Evolutionary conservation across 1,140 invertebrate genomes (phyloP).

Genomic region (Leptestheria dahalacensis): DNA sequence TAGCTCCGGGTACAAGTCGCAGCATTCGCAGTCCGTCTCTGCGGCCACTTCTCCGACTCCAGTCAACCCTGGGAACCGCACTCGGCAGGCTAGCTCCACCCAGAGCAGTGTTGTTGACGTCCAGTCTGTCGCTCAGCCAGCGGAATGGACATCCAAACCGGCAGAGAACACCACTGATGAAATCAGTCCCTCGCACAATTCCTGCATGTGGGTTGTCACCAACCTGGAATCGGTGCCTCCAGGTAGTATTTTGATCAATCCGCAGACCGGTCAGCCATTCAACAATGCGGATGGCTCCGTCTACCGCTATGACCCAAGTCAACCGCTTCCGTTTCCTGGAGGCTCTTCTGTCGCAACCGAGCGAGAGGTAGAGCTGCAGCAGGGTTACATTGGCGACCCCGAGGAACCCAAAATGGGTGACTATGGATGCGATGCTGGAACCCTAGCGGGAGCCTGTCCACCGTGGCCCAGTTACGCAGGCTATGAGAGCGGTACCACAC

Average conservation of each 20-base stretch:
- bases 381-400: not conserved
- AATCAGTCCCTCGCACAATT: slow-evolving; percentile 8
- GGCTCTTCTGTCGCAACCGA: too few species aligned
- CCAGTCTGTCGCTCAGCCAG: not conserved
- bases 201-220: slow-evolving; percentile 67
- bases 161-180: not conserved
- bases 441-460: not conserved
- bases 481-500: not conserved
- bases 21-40: slow-evolving; percentile 44
- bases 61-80: slow-evolving; percentile 25
- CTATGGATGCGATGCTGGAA: not conserved
- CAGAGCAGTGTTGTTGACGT: not conserved
- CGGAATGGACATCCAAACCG: slow-evolving; percentile 4
- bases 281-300: slow-evolving; percentile 48
- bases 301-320: slow-evolving; percentile 52
- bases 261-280: slow-evolving; percentile 45
- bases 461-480: not conserved
- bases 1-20: slow-evolving; percentile 61
- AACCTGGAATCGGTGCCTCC: slow-evolving; percentile 62
- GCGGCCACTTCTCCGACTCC: slow-evolving; percentile 47
- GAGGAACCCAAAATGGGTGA: not conserved
- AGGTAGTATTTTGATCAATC: slow-evolving; percentile 72
- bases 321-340: slow-evolving; percentile 12
- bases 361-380: not conserved
- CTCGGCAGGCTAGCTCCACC: not conserved